Conservation (phyloP, 2,113 vertebrate species). For the Zosterops japonicus region DNA sequence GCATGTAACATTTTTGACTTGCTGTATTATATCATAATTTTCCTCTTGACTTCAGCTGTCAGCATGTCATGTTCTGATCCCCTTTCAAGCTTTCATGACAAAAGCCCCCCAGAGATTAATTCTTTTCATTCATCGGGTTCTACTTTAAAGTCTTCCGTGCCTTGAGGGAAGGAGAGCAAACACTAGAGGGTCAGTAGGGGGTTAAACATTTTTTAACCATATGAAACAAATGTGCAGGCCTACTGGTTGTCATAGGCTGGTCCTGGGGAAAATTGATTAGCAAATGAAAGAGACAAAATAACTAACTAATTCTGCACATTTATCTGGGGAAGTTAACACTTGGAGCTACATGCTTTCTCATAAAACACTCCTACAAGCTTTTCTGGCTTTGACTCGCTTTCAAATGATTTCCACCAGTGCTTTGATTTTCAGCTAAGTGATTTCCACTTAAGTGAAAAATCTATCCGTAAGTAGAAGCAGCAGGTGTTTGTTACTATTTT, state of each 20-base stretch:
- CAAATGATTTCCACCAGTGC: background rate
- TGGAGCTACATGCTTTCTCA: slow-evolving; percentile 20
- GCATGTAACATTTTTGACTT: slow-evolving; percentile 40
- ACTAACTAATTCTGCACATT: slow-evolving; percentile 57
- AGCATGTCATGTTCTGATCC: slow-evolving; percentile 39
- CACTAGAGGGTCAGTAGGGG: slow-evolving; percentile 45
- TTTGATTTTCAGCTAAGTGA: slow-evolving; percentile 45
- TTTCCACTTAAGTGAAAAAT: slow-evolving; percentile 50
- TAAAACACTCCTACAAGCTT: slow-evolving; percentile 26
- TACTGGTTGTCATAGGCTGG: slow-evolving; percentile 49
- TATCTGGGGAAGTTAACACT: slow-evolving; percentile 44
- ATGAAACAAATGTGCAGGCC: slow-evolving; percentile 48
- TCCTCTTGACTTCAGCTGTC: slow-evolving; percentile 63
- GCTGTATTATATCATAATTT: slow-evolving; percentile 62
- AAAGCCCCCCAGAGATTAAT: slow-evolving; percentile 57
- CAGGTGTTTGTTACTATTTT: slow-evolving; percentile 47
- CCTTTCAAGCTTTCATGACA: slow-evolving; percentile 53
- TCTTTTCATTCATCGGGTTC: slow-evolving; percentile 60
- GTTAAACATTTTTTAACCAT: slow-evolving; percentile 65
- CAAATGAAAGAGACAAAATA: slow-evolving; percentile 53
- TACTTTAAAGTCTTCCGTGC: slow-evolving; percentile 59
- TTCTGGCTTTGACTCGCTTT: slow-evolving; percentile 13
- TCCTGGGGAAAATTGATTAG: slow-evolving; percentile 61
- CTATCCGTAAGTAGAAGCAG: slow-evolving; percentile 3
- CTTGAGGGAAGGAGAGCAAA: slow-evolving; percentile 49